A percentile compares a stretch with the other conserved stretches of the same genome.
phyloP scores from a whole-genome alignment of 2,888 invertebrate species.

The Muscina levida region DNA sequence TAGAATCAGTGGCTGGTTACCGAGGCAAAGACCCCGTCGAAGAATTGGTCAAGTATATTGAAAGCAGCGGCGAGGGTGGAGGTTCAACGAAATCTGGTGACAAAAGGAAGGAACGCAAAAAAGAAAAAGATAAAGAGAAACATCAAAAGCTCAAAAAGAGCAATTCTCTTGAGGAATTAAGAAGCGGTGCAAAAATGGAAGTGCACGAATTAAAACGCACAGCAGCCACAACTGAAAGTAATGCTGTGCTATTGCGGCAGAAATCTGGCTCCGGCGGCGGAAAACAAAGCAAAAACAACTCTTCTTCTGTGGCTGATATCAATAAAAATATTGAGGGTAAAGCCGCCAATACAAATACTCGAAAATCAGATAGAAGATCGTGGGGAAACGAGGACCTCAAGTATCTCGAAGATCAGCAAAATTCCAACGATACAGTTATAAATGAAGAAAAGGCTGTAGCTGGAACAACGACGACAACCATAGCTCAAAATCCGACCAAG shows the following conservation, averaged over 20 bases:
- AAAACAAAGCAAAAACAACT: constrained; percentile 74
- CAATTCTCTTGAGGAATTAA: constrained; percentile 89
- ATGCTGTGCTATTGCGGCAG: constrained; percentile 76
- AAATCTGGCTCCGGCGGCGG: constrained; percentile 67
- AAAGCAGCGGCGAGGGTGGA: constrained; percentile 81
- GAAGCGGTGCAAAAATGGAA: constrained; percentile 87
- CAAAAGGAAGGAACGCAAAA: constrained; percentile 80
- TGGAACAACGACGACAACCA: constrained; percentile 19
- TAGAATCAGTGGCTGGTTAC: constrained; percentile 87
- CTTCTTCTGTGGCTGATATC: constrained; percentile 73
- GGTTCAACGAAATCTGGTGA: constrained; percentile 64
- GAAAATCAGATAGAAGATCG: constrained; percentile 82
- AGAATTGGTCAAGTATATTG: constrained; percentile 88
- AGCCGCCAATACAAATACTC: constrained; percentile 63
- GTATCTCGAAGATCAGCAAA: constrained; percentile 75
- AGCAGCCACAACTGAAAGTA: constrained; percentile 75
- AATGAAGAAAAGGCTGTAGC: constrained; percentile 69
- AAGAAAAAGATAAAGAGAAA: constrained; percentile 79
- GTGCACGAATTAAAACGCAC: constrained; percentile 82
- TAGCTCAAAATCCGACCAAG: constrained; percentile 29
- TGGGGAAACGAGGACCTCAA: constrained; percentile 85
- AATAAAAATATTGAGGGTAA: constrained; percentile 72
- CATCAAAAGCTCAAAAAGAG: constrained; percentile 83
- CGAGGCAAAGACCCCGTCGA: constrained; percentile 89
- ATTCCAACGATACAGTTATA: constrained; percentile 62